phyloP scores from a whole-genome alignment of 2,888 invertebrate genomes.

The Deilephila porcellus region DNA sequence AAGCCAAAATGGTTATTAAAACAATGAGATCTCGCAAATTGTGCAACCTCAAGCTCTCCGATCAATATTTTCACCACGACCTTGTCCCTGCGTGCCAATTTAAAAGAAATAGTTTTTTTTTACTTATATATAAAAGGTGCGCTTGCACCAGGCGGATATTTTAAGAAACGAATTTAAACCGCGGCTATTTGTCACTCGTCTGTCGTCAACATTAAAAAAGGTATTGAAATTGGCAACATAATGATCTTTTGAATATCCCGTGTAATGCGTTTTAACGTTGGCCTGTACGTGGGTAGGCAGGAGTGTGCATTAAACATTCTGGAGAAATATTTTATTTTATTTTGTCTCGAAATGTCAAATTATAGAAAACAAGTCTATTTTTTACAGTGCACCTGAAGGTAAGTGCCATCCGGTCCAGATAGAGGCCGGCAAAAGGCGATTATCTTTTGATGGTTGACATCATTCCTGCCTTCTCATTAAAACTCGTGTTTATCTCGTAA shows the following conservation, averaged over 20 bases:
- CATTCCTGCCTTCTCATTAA: no score
- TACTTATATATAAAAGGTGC: conserved; percentile 28
- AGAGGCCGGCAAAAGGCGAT: no score
- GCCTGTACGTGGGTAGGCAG: conserved; percentile 3
- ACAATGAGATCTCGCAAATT: not conserved
- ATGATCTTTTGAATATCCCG: conserved; percentile 34
- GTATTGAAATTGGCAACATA: conserved; percentile 33
- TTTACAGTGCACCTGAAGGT: not conserved
- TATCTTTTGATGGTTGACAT: not conserved
- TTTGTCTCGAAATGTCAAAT: not conserved
- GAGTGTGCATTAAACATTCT: not conserved
- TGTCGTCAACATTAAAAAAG: conserved; percentile 38
- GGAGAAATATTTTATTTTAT: not conserved
- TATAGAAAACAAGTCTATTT: not conserved
- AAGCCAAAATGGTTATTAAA: not conserved
- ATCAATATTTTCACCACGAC: conserved; percentile 25
- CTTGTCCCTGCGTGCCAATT: conserved; percentile 30
- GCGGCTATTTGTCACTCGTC: conserved; percentile 42
- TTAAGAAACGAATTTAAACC: conserved; percentile 32
- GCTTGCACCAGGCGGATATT: conserved; percentile 30
- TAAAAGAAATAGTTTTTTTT: conserved; percentile 30
- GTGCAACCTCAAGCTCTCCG: conserved; percentile 11
- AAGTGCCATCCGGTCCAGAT: no score
- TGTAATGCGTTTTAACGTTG: conserved; percentile 34
- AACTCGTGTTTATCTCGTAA: no score